These are phyloP conservation scores for Apamea monoglypha DNA, from an alignment of 2,888 invertebrate genomes.

Conservation along the genomic window DNA sequence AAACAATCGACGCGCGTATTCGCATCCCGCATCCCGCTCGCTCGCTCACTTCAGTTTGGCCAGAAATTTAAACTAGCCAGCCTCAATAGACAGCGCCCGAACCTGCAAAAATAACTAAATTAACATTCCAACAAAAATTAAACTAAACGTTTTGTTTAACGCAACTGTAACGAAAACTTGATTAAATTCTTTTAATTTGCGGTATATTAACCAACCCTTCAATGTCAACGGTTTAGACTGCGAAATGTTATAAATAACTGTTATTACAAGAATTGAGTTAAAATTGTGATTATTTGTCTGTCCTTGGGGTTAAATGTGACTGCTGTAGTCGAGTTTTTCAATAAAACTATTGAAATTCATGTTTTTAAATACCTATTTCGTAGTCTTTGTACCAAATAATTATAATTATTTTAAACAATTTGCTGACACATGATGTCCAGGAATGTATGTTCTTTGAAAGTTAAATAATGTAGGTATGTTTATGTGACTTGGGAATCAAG, in stretches of 20 bases:
- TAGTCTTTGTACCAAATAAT: not conserved
- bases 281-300: constrained; percentile 68
- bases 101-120: constrained; percentile 35
- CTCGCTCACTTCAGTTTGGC: too few species aligned
- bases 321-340: constrained; percentile 63
- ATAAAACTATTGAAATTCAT: constrained; percentile 10
- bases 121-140: constrained; percentile 50
- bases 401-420: not conserved
- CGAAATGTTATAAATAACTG: constrained; percentile 68
- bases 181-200: constrained; percentile 68
- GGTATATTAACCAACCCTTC: constrained; percentile 66
- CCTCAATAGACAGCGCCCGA: not conserved
- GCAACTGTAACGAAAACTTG: constrained; percentile 51
- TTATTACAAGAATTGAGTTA: constrained; percentile 73
- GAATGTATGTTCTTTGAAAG: not conserved
- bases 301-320: constrained; percentile 73
- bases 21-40: not conserved
- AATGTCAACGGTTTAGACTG: constrained; percentile 72
- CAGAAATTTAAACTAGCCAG: not conserved
- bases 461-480: not conserved
- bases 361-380: not conserved
- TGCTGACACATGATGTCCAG: not conserved
- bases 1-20: not conserved
- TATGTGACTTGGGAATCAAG: not conserved
- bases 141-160: constrained; percentile 51